Evolutionary conservation across 2,797 vertebrate genomes (phyloP), one percentile per base, ranked within the genome.

Genomic region (Ptychadena robeensis): DNA sequence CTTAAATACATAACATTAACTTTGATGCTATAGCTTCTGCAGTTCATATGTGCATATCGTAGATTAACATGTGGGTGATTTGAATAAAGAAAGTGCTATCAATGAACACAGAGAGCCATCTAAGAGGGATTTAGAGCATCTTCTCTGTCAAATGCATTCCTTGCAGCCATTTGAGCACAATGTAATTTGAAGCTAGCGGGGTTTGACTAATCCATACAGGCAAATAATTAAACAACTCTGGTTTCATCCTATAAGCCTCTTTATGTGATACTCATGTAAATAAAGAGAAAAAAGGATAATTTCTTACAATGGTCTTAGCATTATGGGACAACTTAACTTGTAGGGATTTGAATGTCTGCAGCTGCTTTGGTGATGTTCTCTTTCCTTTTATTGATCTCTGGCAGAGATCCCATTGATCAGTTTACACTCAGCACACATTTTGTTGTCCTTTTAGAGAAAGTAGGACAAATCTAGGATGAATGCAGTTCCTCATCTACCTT

Each of bases 101-200:
- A 75, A 71, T 64, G 61, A 70, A 61, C 69, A 74, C 78, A 70
- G 61, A 80, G 64, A 76, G 66, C 30, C 53, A 31, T 74, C 35
- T 71, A 53, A 84, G 64, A 74, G 63, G 82, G 82, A 84, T 84
- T 84, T 70, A 73, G 34, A 37, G 32, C n/a, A 63, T 67, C 77
- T 73, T 68, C 69, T 79, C 66, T 68, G 57, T 61, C 80, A 31
- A 9, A 80, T 68, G 75, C 38, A 75, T 86, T 80, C 80, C 80
- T 63, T 74, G 38, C 44, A 65, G 76, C 75, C 76, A 76, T 86
- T 82, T 85, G 71, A 86, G 86, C 59, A 67, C 44, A 86, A 44
- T 83, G 83, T 81, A 87, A 88, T 87, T 87, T 86, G 85, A 76
- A 86, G 77, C 65, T 86, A 85, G 77, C 80, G 74, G 82, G n/a